Conservation (phyloP, 2,113 vertebrate species). For the Centropus unirufus region DNA sequence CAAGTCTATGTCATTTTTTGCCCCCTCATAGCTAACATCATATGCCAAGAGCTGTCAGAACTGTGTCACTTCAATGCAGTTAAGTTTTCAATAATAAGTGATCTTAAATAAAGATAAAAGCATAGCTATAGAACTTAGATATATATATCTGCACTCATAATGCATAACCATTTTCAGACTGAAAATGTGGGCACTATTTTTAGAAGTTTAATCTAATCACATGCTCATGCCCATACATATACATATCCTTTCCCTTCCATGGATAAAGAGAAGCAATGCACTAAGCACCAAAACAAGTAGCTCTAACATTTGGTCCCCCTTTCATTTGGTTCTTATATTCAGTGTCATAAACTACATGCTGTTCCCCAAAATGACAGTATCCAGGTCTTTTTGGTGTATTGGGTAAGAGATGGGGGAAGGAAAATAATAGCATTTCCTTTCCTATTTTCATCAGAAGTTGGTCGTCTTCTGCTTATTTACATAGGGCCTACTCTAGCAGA, state of each 20-base stretch:
- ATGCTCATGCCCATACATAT: neutral
- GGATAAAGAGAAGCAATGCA: neutral
- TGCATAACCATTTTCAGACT: neutral
- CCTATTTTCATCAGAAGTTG: neutral
- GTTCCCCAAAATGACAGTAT: neutral
- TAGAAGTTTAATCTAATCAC: constrained; percentile 32
- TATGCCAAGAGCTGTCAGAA: neutral
- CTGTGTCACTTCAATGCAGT: neutral
- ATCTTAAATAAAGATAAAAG: neutral
- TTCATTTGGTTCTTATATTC: neutral
- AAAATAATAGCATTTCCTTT: neutral
- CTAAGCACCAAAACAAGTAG: neutral
- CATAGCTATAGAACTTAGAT: neutral
- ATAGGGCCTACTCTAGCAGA: neutral
- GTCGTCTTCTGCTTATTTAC: neutral
- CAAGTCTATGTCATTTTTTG: neutral
- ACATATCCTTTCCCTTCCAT: neutral
- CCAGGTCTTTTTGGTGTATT: neutral
- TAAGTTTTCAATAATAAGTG: neutral
- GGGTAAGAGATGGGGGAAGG: neutral
- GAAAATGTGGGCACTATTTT: neutral
- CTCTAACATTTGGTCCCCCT: neutral
- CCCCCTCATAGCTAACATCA: neutral
- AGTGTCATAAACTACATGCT: neutral
- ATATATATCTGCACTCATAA: neutral